These are phyloP conservation scores for Oreortyx pictus DNA, from an alignment of 2,797 vertebrate genomes.

Conservation along the genomic window DNA sequence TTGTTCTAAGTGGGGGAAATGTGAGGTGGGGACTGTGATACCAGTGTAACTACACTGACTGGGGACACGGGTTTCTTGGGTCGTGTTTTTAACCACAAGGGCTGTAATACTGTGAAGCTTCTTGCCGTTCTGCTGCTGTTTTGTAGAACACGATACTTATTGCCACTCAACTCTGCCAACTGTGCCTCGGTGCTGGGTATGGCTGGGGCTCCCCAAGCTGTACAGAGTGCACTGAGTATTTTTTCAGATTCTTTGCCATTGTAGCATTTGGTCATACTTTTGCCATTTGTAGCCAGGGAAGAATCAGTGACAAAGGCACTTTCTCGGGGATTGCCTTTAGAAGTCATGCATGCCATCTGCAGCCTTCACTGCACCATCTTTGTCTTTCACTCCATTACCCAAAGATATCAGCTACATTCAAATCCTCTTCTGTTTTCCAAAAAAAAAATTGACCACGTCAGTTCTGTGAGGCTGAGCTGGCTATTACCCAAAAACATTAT, in stretches of 20 bases:
- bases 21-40: not conserved
- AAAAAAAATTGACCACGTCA: not conserved
- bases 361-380: not conserved
- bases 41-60: not conserved
- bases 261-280: not conserved
- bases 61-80: not conserved
- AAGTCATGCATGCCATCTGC: not conserved
- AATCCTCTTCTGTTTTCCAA: not conserved
- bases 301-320: not conserved
- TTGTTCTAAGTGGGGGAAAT: not conserved
- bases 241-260: not conserved
- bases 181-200: not conserved
- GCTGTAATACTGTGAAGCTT: not conserved
- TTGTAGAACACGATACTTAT: not conserved
- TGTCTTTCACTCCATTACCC: not conserved
- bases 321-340: not conserved
- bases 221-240: not conserved
- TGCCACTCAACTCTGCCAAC: not conserved
- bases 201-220: not conserved
- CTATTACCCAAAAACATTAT: constrained; percentile 5
- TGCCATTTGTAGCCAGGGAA: not conserved
- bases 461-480: constrained; percentile 7
- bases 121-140: not conserved
- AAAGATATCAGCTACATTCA: not conserved
- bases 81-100: not conserved